Conservation (phyloP, 2,797 vertebrate species). For the Kryptolebias ocellatus region DNA sequence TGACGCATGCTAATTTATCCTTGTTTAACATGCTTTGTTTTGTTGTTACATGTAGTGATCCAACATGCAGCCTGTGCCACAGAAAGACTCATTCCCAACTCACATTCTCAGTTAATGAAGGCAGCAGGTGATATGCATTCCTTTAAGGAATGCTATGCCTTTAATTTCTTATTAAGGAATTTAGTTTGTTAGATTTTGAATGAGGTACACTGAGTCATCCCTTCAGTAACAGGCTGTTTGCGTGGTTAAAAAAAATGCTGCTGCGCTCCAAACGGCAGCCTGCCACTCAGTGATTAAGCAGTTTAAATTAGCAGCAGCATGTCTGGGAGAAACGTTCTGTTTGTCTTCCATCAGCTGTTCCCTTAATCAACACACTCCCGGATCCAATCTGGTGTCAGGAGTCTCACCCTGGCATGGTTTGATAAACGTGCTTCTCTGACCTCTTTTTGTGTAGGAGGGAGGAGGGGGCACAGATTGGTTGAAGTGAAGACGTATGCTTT, state of each 20-base stretch:
- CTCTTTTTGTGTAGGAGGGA: not conserved
- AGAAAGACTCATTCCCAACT: too few species aligned
- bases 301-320: not conserved
- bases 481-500: too few species aligned
- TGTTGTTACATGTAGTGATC: too few species aligned
- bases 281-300: not conserved
- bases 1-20: too few species aligned
- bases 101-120: too few species aligned
- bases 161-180: too few species aligned
- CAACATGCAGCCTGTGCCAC: too few species aligned
- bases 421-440: not conserved
- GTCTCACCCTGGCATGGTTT: not conserved
- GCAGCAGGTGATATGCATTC: too few species aligned
- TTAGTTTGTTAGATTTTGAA: not conserved
- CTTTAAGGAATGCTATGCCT: too few species aligned
- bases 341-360: conserved; percentile 12
- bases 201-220: not conserved
- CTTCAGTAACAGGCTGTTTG: not conserved
- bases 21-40: too few species aligned
- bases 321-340: conserved; percentile 10
- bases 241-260: not conserved
- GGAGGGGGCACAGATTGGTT: not conserved
- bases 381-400: not conserved
- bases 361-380: not conserved
- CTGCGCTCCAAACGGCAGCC: not conserved